Evolutionary conservation across 2,888 invertebrate species (phyloP), one percentile per base, ranked within the genome.

Genomic region (Dinocampus coccinellae): DNA sequence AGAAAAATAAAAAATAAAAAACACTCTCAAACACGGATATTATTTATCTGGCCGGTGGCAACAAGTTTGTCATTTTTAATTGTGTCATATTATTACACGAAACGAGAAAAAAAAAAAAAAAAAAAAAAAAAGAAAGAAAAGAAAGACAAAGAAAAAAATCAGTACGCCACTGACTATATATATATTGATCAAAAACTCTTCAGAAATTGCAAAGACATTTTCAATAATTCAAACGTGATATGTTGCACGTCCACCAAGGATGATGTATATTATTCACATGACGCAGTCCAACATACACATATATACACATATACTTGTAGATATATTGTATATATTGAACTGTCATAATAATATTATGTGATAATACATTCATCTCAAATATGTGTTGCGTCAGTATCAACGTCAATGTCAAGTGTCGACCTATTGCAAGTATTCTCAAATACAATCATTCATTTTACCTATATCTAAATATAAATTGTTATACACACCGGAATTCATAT

Each of bases 361-460:
- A 64, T 39, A 33, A 64, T 53, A 53, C 64, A 53, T 64, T 64
- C 53, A 64, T 64, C 64, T 53, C 64, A 13, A 33, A 52, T 33
- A 36, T 16, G 13, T 26, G 24, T 6, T 26, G 20, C 7, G 16
- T 6, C 16, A 16, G 47, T 7, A 47, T n/a, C 9, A 20, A 16
- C 16, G 16, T 47, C 47, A 47, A 47, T 47, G 47, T 47, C 47
- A 47, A 4, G 16, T 7, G 16, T 16, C 16, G 16, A 47, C 47
- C 16, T 47, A 16, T n/a, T 47, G 47, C 47, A 47, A n/a, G n/a
- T n/a, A n/a, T n/a, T n/a, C n/a, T n/a, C n/a, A n/a, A n/a, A n/a
- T n/a, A n/a, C n/a, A n/a, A n/a, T n/a, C n/a, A n/a, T n/a, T n/a
- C n/a, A n/a, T n/a, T n/a, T n/a, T n/a, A 16, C 20, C 16, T 16